phyloP scores from a whole-genome alignment of 1,140 invertebrate species.

The Drosophila grimshawi region DNA sequence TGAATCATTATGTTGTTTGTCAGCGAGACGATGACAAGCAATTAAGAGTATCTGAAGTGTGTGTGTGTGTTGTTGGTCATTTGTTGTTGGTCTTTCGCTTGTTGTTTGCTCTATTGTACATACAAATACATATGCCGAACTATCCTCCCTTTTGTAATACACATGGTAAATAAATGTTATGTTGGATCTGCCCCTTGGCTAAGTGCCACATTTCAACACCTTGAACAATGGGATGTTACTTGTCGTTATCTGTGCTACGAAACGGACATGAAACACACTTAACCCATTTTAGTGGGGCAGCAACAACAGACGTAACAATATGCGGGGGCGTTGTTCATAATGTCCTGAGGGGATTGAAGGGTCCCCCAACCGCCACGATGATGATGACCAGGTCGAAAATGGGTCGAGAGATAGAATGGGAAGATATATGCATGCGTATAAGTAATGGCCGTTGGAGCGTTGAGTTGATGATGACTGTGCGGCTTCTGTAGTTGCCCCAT shows the following conservation, averaged over 20 bases:
- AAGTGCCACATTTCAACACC: constrained; percentile 50
- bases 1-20: constrained; percentile 28
- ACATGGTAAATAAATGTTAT: constrained; percentile 35
- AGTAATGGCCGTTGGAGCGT: constrained; percentile 60
- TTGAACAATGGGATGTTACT: constrained; percentile 30
- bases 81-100: background rate
- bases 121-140: no score
- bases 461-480: constrained; percentile 70
- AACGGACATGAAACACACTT: constrained; percentile 38
- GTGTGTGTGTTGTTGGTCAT: background rate
- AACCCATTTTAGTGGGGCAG: constrained; percentile 37
- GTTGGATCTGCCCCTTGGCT: constrained; percentile 13
- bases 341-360: constrained; percentile 32
- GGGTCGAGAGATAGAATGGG: background rate
- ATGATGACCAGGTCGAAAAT: constrained; percentile 25
- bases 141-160: background rate
- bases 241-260: constrained; percentile 27
- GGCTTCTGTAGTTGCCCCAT: constrained; percentile 35
- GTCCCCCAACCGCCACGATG: constrained; percentile 20
- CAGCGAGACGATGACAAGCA: constrained; percentile 30
- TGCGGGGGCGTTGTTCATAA: constrained; percentile 27
- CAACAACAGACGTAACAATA: constrained; percentile 19
- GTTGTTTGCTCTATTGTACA: no score
- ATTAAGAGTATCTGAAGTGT: constrained; percentile 31
- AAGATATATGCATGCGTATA: constrained; percentile 22